phyloP scores from a whole-genome alignment of 2,797 vertebrate genomes.

The Acropternis orthonyx region DNA sequence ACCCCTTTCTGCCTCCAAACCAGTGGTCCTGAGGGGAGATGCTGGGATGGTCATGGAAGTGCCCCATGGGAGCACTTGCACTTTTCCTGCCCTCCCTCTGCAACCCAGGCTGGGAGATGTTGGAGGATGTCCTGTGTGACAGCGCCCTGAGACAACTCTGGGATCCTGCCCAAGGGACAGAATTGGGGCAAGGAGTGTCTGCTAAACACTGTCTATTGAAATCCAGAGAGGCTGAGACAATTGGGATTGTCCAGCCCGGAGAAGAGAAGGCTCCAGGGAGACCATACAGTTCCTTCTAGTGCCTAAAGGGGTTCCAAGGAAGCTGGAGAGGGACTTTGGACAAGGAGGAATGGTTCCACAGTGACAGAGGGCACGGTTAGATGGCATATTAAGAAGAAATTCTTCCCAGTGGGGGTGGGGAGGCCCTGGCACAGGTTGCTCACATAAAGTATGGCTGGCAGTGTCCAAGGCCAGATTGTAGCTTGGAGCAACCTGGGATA shows the following conservation, averaged over 20 bases:
- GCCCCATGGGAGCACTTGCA: neutral
- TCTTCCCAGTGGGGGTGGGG: neutral
- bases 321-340: neutral
- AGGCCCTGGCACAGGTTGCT: neutral
- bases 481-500: neutral
- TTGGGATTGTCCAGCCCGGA: neutral
- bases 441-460: neutral
- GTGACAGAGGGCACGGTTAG: neutral
- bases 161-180: neutral
- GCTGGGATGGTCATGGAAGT: neutral
- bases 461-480: neutral
- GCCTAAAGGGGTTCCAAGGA: neutral
- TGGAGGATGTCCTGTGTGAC: neutral
- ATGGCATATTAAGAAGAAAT: neutral
- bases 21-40: neutral
- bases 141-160: fast-evolving
- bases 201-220: neutral
- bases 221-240: neutral
- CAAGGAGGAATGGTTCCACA: neutral
- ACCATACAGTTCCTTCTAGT: neutral
- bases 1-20: neutral
- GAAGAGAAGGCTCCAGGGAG: neutral
- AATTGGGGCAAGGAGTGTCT: neutral
- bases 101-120: neutral
- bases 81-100: neutral